Percentiles rank a stretch among this genome's conserved stretches.
These are phyloP conservation scores for Stegophylla sp. DNA, from an alignment of 2,888 invertebrate genomes.

Conservation along the genomic window DNA sequence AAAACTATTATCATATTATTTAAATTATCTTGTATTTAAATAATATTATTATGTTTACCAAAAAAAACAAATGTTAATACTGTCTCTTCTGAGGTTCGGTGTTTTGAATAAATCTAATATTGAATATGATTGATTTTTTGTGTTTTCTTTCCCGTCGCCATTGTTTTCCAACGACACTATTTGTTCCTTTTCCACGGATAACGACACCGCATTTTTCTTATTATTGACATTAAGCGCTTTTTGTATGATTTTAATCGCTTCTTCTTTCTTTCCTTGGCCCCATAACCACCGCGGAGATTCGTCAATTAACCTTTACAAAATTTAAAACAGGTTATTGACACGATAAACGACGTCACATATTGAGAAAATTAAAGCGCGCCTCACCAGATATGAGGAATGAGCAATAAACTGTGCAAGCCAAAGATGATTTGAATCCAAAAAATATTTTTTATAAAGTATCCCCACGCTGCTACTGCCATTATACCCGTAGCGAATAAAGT, in stretches of 20 bases:
- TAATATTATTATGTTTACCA: slow-evolving; percentile 67
- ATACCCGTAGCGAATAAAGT: slow-evolving; percentile 80
- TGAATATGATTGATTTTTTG: slow-evolving; percentile 65
- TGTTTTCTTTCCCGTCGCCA: slow-evolving; percentile 45
- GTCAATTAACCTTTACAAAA: slow-evolving; percentile 74
- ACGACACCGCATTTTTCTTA: slow-evolving; percentile 61
- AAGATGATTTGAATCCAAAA: slow-evolving; percentile 79
- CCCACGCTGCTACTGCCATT: slow-evolving; percentile 85
- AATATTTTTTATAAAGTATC: slow-evolving; percentile 76
- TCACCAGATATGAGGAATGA: slow-evolving; percentile 76
- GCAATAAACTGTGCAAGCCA: slow-evolving; percentile 76
- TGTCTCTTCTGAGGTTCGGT: slow-evolving; percentile 79
- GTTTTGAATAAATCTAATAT: slow-evolving; percentile 80
- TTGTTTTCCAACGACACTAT: slow-evolving; percentile 66
- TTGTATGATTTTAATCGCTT: slow-evolving; percentile 77
- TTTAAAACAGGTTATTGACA: neutral
- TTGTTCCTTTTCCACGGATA: slow-evolving; percentile 63
- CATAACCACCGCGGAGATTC: slow-evolving; percentile 89
- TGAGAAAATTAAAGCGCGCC: slow-evolving; percentile 47
- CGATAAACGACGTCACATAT: neutral
- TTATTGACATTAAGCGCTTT: slow-evolving; percentile 77
- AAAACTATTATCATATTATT: neutral
- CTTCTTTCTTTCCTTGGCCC: slow-evolving; percentile 78
- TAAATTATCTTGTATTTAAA: slow-evolving; percentile 1
- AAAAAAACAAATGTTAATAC: slow-evolving; percentile 80